Evolutionary conservation across 1,140 invertebrate species (phyloP).

Genomic region (Drosophila mojavensis): DNA sequence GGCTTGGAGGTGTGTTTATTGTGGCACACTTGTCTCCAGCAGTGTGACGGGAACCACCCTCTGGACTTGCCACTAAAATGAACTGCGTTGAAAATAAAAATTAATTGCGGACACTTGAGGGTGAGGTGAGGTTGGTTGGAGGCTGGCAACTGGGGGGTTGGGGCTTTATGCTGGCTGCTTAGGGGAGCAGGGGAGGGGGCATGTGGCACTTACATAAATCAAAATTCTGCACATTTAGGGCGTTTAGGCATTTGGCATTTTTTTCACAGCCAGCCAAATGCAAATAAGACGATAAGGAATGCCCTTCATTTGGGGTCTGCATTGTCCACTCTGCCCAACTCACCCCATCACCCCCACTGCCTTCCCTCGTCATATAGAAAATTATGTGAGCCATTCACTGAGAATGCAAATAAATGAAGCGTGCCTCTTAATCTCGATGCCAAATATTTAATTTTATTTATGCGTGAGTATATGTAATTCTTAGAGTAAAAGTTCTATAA

Average conservation of each 20-base stretch:
- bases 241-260: constrained; percentile 45
- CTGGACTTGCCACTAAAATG: constrained; percentile 26
- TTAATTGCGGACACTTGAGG: constrained; percentile 46
- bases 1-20: constrained; percentile 47
- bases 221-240: constrained; percentile 50
- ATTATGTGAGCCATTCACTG: constrained; percentile 29
- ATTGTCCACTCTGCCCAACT: constrained; percentile 16
- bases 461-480: background rate
- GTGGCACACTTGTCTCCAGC: constrained; percentile 33
- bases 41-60: background rate
- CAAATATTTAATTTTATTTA: constrained; percentile 2
- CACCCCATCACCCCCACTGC: background rate
- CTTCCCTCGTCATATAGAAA: background rate
- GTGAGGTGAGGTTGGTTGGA: background rate
- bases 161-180: background rate
- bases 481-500: background rate
- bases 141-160: background rate
- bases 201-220: constrained; percentile 42
- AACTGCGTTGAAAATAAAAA: constrained; percentile 47
- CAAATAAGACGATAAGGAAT: constrained; percentile 49
- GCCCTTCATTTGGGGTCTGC: constrained; percentile 17
- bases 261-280: constrained; percentile 33
- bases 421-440: background rate
- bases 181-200: background rate
- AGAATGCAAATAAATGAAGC: constrained; percentile 26